Base-by-base conservation (phyloP, 2,797 vertebrate species). In the Halcyon leucocephala region DNA sequence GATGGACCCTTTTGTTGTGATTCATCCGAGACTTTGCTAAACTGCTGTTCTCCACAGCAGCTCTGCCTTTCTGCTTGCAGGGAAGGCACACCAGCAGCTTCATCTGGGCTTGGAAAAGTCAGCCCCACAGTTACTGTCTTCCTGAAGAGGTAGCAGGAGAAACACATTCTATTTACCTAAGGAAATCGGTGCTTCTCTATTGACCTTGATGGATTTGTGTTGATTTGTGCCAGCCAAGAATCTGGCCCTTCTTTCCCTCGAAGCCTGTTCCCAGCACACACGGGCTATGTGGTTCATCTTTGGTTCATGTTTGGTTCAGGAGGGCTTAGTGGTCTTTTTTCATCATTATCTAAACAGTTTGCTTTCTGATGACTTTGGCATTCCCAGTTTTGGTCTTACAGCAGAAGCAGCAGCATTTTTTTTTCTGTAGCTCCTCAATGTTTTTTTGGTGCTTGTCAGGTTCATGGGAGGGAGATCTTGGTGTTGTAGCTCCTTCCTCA, bases 391-490 rank as follows among this genome's bases (percentile, higher is more conserved):
- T 10, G 4, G 24, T 52, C 41, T 74, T 85, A 33, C 7, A 81
- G 67, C 19, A 73, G 48, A 76, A 86, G 31, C 25, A 83, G 46
- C 26, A 69, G 14, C 24, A 22, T 31, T 71, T 79, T 65, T 57
- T 18, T 18, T 86, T 79, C 37, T 0, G 0, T 2, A 5, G 74
- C 12, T n/a, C 3, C 15, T 28, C 20, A 0, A 7, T 25, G 51
- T 20, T 13, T 62, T 85, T 71, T 49, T 64, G 22, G 7, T 1
- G 1, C 8, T 73, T 73, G 5, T 35, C 49, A 57, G 18, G 17
- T 84, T 17, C 41, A 62, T 18, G 26, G 31, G 84, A 73, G 6
- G 13, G 25, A 65, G 42, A 51, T 51, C 8, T 61, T 82, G 10
- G 3, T 73, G 9, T 65, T 85, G 31, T 20, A 79, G 54, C 35